Conservation (phyloP, 92 coral and sea anemone species). For the Paramuricea clavata region DNA sequence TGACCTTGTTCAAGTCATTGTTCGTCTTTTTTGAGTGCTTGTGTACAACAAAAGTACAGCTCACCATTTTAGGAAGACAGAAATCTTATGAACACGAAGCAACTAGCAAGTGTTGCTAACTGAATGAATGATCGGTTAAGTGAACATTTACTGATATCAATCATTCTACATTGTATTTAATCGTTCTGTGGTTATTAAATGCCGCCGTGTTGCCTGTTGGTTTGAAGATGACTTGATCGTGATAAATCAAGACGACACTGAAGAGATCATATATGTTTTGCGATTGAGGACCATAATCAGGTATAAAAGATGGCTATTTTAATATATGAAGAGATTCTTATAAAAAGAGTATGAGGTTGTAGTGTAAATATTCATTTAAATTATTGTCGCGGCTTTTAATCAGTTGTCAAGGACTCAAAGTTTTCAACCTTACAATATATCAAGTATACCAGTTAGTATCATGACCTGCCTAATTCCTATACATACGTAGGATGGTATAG, state of each 20-base stretch:
- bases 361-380: not conserved
- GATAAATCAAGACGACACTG: not conserved
- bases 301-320: not conserved
- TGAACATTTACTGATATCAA: not conserved
- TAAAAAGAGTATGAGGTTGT: not conserved
- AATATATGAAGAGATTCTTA: not conserved
- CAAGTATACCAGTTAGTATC: not conserved
- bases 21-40: not conserved
- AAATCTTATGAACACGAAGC: not conserved
- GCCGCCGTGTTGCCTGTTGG: not conserved
- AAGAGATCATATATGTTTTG: not conserved
- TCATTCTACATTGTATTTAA: not conserved
- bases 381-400: not conserved
- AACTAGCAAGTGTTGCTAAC: not conserved
- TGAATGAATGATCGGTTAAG: not conserved
- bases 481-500: no score
- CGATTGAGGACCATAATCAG: not conserved
- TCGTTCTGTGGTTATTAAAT: slow-evolving; percentile 5
- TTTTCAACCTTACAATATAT: not conserved
- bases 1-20: slow-evolving; percentile 13
- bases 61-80: not conserved
- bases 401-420: no score
- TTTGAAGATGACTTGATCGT: not conserved
- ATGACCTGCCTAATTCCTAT: not conserved
- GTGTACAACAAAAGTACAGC: not conserved